Conservation (phyloP, 2,797 vertebrate species). For the Gorsachius magnificus region DNA sequence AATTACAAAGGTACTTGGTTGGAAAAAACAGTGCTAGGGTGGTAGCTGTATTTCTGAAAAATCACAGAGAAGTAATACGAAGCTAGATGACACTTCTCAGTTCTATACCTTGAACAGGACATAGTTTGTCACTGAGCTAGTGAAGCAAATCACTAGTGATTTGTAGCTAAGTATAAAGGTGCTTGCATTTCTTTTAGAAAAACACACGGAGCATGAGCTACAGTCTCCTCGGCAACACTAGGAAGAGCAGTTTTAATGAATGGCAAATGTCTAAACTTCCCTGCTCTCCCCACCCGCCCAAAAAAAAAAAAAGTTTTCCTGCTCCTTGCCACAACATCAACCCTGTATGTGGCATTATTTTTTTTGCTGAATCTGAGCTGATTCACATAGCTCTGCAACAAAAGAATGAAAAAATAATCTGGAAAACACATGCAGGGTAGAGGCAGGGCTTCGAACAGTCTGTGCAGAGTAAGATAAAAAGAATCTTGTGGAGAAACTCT, state of each 20-base stretch:
- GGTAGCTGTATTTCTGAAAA: neutral
- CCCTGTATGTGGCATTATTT: neutral
- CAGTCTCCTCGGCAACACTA: neutral
- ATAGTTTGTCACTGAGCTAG: neutral
- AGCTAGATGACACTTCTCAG: neutral
- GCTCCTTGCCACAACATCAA: neutral
- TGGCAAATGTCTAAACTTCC: neutral
- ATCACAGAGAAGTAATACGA: neutral
- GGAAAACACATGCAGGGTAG: slow-evolving; percentile 16
- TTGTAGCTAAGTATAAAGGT: neutral
- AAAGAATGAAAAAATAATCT: neutral
- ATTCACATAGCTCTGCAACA: neutral
- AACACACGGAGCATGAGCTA: neutral
- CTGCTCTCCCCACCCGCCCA: neutral
- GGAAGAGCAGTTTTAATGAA: neutral
- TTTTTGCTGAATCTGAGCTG: neutral
- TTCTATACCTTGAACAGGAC: neutral
- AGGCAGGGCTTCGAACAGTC: neutral
- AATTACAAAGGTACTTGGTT: neutral
- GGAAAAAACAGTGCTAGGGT: neutral
- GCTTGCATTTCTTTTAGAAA: neutral
- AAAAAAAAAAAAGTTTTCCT: neutral
- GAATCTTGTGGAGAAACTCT: neutral
- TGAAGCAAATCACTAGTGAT: neutral
- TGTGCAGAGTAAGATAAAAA: neutral